Conservation (phyloP, 2,113 vertebrate genomes). For the Ailurus styani region DNA sequence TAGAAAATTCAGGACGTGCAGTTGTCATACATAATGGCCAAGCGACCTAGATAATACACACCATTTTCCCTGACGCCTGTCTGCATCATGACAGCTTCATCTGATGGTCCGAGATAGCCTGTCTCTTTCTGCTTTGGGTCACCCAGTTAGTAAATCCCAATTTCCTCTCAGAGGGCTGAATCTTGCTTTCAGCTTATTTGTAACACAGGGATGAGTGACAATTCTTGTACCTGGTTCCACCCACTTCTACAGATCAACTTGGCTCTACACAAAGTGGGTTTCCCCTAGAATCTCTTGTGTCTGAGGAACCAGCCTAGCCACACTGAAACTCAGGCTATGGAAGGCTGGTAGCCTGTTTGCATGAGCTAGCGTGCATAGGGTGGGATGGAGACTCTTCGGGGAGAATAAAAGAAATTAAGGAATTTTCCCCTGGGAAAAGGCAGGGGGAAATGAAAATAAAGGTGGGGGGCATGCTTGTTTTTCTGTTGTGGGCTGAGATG, state of each 20-base stretch:
- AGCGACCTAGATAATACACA: conserved; percentile 38
- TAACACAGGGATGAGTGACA: not conserved
- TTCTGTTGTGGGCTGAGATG: not conserved
- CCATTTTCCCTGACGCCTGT: not conserved
- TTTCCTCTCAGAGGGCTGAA: conserved; percentile 30
- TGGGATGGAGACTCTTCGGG: not conserved
- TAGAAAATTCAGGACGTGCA: conserved; percentile 34
- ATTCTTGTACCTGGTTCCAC: not conserved
- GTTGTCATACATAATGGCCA: conserved; percentile 61
- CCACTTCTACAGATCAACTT: not conserved
- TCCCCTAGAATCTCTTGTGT: not conserved
- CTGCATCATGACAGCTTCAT: conserved; percentile 49
- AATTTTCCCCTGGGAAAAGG: not conserved
- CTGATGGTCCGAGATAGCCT: conserved; percentile 17
- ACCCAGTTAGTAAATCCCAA: conserved; percentile 4
- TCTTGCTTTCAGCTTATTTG: conserved; percentile 18
- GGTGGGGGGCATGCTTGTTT: not conserved
- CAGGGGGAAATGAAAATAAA: not conserved
- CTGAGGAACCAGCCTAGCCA: not conserved
- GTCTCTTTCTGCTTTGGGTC: conserved; percentile 63
- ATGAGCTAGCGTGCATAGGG: not conserved
- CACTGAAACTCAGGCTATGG: not conserved
- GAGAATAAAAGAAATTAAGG: not conserved
- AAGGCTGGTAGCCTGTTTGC: not conserved
- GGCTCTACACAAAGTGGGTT: not conserved